These are phyloP conservation scores for Epicauta chinensis DNA, from an alignment of 1,140 invertebrate species.

Conservation along the genomic window DNA sequence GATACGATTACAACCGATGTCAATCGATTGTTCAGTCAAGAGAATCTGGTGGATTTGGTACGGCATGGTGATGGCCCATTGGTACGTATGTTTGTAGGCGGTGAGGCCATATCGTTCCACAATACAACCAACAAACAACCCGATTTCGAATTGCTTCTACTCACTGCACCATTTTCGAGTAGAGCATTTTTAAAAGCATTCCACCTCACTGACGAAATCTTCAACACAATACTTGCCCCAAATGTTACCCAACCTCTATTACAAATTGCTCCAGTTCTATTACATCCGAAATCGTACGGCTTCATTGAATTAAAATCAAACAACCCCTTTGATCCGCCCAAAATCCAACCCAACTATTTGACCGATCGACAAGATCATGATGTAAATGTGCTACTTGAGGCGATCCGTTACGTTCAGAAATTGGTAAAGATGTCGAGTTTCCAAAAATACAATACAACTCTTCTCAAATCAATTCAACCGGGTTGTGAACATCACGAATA, in stretches of 20 bases:
- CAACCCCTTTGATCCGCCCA: conserved; percentile 63
- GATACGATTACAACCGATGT: no score
- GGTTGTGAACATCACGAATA: conserved; percentile 20
- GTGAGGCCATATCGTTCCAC: conserved; percentile 76
- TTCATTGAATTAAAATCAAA: conserved; percentile 56
- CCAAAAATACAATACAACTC: no score
- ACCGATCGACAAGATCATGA: conserved; percentile 50
- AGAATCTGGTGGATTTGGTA: conserved; percentile 43
- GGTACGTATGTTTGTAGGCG: conserved; percentile 79
- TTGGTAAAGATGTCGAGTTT: conserved; percentile 11
- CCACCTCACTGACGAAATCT: conserved; percentile 27
- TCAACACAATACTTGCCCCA: no score
- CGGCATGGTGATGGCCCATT: conserved; percentile 55
- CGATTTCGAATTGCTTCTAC: no score
- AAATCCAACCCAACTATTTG: conserved; percentile 56
- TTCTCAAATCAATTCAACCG: conserved; percentile 8
- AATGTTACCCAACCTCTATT: no score
- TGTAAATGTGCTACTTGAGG: conserved; percentile 17
- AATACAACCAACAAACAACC: no score
- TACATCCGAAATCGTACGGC: conserved; percentile 68
- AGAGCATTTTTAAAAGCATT: conserved; percentile 54
- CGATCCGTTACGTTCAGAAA: conserved; percentile 15
- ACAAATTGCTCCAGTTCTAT: conserved; percentile 62
- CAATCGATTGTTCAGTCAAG: conserved; percentile 19
- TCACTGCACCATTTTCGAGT: no score